Evolutionary conservation across 2,113 vertebrate genomes (phyloP).

Genomic region (Oriolus oriolus): DNA sequence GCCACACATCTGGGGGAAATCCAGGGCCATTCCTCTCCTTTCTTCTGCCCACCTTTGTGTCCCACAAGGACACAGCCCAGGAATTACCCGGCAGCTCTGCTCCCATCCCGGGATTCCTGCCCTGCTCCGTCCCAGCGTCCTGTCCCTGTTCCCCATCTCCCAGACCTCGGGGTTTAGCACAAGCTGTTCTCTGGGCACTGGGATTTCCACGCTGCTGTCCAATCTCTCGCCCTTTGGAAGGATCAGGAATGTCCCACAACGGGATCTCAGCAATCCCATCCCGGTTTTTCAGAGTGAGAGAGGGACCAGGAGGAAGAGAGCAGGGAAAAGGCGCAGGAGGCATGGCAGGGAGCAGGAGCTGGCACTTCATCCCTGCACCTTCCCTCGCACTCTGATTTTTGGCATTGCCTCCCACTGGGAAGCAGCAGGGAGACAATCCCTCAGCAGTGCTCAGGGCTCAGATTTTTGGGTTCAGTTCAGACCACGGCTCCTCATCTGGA

Average conservation of each 20-base stretch:
- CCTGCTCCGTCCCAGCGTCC: background rate
- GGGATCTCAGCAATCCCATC: background rate
- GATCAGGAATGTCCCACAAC: fast-evolving
- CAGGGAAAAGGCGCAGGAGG: background rate
- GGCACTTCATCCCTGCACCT: background rate
- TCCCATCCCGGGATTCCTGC: background rate
- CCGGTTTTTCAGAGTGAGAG: fast-evolving
- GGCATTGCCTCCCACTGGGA: background rate
- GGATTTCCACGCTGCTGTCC: background rate
- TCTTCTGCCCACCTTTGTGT: slow-evolving; percentile 27
- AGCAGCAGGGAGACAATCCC: background rate
- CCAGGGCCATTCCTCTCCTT: slow-evolving; percentile 25
- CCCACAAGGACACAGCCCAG: background rate
- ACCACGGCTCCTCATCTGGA: background rate
- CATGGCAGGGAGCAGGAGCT: background rate
- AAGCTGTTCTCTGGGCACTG: background rate
- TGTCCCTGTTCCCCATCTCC: fast-evolving
- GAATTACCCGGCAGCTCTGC: background rate
- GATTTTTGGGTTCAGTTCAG: background rate
- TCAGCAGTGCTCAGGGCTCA: background rate
- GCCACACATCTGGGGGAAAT: slow-evolving; percentile 64
- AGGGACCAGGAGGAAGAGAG: no score
- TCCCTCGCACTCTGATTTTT: background rate
- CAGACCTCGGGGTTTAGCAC: background rate
- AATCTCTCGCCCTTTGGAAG: background rate